A percentile compares a stretch with the other conserved stretches of the same genome.
These are phyloP conservation scores for Synodontis membranacea DNA, from an alignment of 2,113 vertebrate species.

Conservation along the genomic window DNA sequence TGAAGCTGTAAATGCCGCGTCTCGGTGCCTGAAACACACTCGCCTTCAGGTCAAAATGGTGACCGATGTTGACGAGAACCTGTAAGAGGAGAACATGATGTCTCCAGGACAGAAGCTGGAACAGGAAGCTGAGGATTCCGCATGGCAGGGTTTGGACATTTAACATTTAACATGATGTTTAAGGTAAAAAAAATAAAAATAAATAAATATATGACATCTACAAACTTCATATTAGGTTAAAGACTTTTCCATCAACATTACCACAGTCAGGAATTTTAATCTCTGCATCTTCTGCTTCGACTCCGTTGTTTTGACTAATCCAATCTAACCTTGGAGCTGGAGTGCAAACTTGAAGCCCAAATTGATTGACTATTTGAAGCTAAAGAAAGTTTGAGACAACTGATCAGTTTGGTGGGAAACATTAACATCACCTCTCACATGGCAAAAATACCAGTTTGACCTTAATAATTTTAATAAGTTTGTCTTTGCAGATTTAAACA, in stretches of 20 bases:
- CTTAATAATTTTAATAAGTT: background rate
- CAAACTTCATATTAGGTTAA: background rate
- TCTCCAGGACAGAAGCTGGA: background rate
- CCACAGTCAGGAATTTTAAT: background rate
- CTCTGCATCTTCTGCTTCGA: background rate
- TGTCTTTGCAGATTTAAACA: background rate
- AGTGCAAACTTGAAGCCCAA: background rate
- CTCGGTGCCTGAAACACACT: slow-evolving; percentile 87
- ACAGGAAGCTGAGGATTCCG: background rate
- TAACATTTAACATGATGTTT: background rate
- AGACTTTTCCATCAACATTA: background rate
- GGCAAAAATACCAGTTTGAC: background rate
- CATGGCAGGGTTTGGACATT: too few species aligned
- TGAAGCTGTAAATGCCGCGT: slow-evolving; percentile 90
- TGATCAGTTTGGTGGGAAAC: background rate
- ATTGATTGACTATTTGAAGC: background rate
- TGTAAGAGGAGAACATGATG: slow-evolving; percentile 56
- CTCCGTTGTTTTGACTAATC: background rate
- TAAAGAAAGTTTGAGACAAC: background rate
- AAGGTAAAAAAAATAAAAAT: background rate
- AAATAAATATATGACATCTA: too few species aligned
- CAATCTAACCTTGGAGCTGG: background rate
- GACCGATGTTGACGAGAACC: slow-evolving; percentile 88
- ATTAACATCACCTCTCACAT: background rate
- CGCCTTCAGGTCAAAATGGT: slow-evolving; percentile 85